Evolutionary conservation across 2,797 vertebrate species (phyloP), one percentile per base, ranked within the genome.

Genomic region (Mormyrops attenuatus): DNA sequence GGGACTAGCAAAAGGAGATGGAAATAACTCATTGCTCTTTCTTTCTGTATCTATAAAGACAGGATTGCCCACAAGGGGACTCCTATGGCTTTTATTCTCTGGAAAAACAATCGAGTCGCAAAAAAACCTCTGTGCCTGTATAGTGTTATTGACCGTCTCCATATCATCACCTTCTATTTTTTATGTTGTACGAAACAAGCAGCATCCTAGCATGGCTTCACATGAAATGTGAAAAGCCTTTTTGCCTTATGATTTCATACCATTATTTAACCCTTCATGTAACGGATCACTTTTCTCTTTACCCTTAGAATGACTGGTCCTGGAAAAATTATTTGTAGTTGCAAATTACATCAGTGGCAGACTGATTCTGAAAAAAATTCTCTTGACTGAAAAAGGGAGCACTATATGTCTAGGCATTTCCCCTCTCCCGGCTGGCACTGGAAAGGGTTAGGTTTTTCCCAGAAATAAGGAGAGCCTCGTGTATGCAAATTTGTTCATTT

Each of bases 111-210:
- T 3, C 17, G 86, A 87, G 87, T 88, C 90, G 90, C 91, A 84
- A 53, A n/a, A 53, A 44, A 85, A 86, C 89, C 9, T 85, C 86
- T 73, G 55, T 87, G 94, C 93, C 94, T 95, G 94, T 95, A 95
- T 94, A 95, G 66, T 92, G 92, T 94, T 93, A 94, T 95, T 93
- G 87, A 89, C 82, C 89, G 89, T 92, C 84, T 93, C 92, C 8
- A 26, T 38, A 13, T 55, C 3, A 60, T 89, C 63, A 87, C 44
- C 34, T 55, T 87, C 89, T 8, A 86, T 55, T 50, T 34, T 92
- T 93, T 60, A 47, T 91, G 90, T 88, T 92, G 77, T 90, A 90
- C 84, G 89, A 41, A 77, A 77, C 22, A 17, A 41, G 38, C 92
- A n/a, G 38, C 92, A 94, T 89, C 89, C 89, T 88, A 84, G 92